A percentile compares a stretch with the other conserved stretches of the same genome.
Evolutionary conservation across 2,113 vertebrate genomes (phyloP).

Genomic region (Petaurus breviceps): DNA sequence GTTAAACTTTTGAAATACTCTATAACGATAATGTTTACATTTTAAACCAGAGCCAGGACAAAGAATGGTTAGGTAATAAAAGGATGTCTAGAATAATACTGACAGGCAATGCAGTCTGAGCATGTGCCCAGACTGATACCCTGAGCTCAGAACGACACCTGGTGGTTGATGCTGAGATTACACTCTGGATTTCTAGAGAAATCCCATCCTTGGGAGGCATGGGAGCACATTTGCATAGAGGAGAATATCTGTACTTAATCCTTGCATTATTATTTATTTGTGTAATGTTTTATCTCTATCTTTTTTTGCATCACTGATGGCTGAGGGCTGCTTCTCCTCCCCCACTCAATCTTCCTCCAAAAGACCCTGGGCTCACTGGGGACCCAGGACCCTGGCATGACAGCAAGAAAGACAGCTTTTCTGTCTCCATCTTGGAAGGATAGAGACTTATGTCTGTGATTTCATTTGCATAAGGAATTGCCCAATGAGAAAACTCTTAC

Average conservation of each 20-base stretch:
- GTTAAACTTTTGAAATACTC: background rate
- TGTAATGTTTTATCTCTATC: background rate
- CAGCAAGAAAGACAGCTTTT: background rate
- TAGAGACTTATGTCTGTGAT: background rate
- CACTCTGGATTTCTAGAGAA: background rate
- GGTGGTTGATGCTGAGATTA: background rate
- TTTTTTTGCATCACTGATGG: background rate
- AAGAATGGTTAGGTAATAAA: background rate
- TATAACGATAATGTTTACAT: background rate
- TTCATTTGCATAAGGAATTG: background rate
- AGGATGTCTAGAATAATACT: background rate
- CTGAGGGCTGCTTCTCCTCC: background rate
- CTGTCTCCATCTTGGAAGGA: background rate
- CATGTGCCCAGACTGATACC: background rate
- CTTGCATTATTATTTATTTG: background rate
- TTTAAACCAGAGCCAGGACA: background rate
- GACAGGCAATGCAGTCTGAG: background rate
- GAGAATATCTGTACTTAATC: background rate
- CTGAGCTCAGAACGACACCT: background rate
- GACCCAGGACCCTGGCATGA: background rate
- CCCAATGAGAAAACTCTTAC: background rate
- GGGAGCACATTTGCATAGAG: background rate
- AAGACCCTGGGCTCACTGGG: background rate
- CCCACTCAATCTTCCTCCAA: background rate
- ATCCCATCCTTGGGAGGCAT: background rate